Evolutionary conservation across 1,140 invertebrate genomes (phyloP).

Genomic region (Thalassaphorura encarpata): DNA sequence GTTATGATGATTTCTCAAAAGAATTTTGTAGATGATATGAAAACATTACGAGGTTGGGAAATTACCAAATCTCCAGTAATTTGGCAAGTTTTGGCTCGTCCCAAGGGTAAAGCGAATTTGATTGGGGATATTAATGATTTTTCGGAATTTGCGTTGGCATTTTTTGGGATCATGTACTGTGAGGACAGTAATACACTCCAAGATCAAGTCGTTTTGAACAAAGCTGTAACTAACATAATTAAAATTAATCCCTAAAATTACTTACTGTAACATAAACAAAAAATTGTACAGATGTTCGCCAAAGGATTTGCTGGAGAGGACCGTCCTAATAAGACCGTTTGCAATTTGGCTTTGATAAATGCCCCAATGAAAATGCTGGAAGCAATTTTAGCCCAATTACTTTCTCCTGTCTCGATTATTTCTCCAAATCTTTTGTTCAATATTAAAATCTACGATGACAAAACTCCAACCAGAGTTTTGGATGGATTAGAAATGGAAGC

Average conservation of each 20-base stretch:
- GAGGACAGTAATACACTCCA: background rate
- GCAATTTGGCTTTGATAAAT: conserved; percentile 22
- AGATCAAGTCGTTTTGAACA: conserved; percentile 6
- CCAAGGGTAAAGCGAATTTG: conserved; percentile 18
- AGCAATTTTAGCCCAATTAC: conserved; percentile 21
- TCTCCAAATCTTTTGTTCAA: conserved; percentile 14
- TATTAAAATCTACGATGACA: conserved; percentile 22
- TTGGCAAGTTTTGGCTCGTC: conserved; percentile 23
- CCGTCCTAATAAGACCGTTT: conserved; percentile 9
- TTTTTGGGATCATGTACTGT: conserved; percentile 12
- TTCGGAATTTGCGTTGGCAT: conserved; percentile 22
- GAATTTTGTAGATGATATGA: conserved; percentile 25
- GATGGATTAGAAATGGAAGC: conserved; percentile 30
- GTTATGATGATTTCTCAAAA: conserved; percentile 1
- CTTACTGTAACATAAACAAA: background rate
- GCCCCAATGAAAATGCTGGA: conserved; percentile 18
- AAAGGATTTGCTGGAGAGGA: background rate
- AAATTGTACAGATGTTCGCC: conserved; percentile 7
- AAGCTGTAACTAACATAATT: conserved; percentile 9
- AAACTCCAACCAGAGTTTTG: conserved; percentile 5
- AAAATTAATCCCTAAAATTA: background rate
- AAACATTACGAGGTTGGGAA: conserved; percentile 14
- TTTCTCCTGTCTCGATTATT: conserved; percentile 20
- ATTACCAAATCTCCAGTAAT: conserved; percentile 25
- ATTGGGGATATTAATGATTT: conserved; percentile 31